phyloP scores from a whole-genome alignment of 2,888 invertebrate genomes.

The Nowickia ferox region DNA sequence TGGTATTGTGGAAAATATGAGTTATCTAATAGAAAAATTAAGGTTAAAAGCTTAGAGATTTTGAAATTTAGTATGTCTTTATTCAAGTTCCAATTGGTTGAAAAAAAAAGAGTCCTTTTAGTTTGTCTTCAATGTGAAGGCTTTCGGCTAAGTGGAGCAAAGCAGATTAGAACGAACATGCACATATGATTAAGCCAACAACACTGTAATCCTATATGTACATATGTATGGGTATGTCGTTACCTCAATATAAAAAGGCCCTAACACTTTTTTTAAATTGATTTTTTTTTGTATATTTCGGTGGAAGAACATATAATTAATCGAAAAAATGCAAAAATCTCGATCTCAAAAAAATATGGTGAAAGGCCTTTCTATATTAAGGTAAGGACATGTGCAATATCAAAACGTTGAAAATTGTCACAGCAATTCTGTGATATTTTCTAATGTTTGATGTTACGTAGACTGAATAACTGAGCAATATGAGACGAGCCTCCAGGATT shows the following conservation, averaged over 20 bases:
- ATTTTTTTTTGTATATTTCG: too few relatives aligned
- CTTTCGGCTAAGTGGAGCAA: background rate
- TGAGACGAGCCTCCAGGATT: background rate
- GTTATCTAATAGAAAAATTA: background rate
- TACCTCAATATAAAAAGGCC: too few relatives aligned
- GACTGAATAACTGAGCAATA: background rate
- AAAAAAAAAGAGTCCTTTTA: background rate
- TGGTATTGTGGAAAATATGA: constrained; percentile 16
- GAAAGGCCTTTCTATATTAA: too few relatives aligned
- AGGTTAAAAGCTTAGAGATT: background rate
- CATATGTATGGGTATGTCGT: too few relatives aligned
- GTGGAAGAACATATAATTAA: too few relatives aligned
- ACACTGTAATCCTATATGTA: background rate
- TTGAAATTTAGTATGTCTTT: constrained; percentile 6
- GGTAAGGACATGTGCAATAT: too few relatives aligned
- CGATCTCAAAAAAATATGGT: too few relatives aligned
- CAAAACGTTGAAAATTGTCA: too few relatives aligned
- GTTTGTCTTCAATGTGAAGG: background rate
- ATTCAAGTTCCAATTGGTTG: background rate
- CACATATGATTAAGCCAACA: background rate
- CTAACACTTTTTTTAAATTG: too few relatives aligned
- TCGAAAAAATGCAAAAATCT: too few relatives aligned
- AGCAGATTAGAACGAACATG: background rate
- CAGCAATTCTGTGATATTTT: too few relatives aligned
- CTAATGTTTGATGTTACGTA: too few relatives aligned